Base-by-base conservation (phyloP, 2,888 invertebrate species). In the Muscina levida region DNA sequence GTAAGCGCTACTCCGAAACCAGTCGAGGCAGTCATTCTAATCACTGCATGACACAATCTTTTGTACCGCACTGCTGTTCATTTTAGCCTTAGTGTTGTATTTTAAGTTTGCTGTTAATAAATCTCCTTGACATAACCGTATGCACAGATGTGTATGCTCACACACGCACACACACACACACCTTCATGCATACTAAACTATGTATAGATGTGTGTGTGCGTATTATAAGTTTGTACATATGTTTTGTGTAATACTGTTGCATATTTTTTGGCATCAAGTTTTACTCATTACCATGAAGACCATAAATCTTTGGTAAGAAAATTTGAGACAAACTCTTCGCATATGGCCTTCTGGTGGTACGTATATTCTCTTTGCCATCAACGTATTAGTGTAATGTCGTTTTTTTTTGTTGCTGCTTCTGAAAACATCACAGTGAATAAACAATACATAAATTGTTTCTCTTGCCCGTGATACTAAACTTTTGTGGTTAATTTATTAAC, bases 181-280 rank as follows among this genome's bases (percentile, higher is more conserved):
- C 4, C 8, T 8, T 62, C 26, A 44, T 22, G 24, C 24, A 22
- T 44, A n/a, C n/a, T n/a, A n/a, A n/a, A n/a, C 70, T 56, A 68
- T 59, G 56, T 72, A 10, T 46, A 19, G 4, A 8, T 53, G 56
- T 53, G 62, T 72, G 59, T 22, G 15, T n/a, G 51, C 53, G 19
- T 53, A 56, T 44, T 56, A 67, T 56, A n/a, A 10, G 53, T 62
- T 72, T 13, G 17, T 67, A 67, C 72, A 37, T 62, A 51, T 66
- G 37, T 66, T 66, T 66, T 71, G 57, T 71, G 42, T 72, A 72
- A 68, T 51, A 74, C 71, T 74, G 56, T 74, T 77, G 73, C 77
- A 77, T 77, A 81, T 77, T 68, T 81, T 77, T 74, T 72, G 74
- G 77, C 77, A 77, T 81, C 81, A 81, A 68, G 81, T 81, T 81